Base-by-base conservation (phyloP, 2,797 vertebrate genomes). In the Macropodus opercularis region DNA sequence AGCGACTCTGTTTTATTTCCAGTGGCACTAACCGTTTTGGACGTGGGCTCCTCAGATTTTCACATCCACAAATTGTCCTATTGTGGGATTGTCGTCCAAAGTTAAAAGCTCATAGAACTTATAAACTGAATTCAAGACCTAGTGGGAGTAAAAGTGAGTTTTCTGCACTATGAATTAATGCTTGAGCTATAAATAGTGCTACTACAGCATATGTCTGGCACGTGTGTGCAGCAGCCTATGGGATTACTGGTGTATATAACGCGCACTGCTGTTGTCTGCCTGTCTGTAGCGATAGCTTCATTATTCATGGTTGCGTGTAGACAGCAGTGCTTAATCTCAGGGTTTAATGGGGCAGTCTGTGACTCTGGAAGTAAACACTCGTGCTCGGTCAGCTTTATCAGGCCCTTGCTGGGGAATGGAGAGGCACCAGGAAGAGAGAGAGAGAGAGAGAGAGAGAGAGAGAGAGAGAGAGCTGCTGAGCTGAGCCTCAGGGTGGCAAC, bases 301-400 rank as follows among this genome's bases (percentile, higher is more conserved):
- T 93, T 92, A 91, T 92, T 91, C 85, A 91, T 91, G 90, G 75
- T 91, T 87, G 90, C 86, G 87, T 92, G 91, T 91, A 90, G 91
- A 92, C 91, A 84, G 89, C 74, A 69, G 87, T 71, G 82, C 84
- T 90, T 92, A 92, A 92, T 91, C 91, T 91, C 85, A 53, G 42
- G 77, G 63, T 59, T 84, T 84, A 87, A 84, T 72, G 56, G 65
- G 74, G 46, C 57, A 42, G 76, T 75, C 70, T 75, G 79, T 72
- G 81, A 83, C 81, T 74, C 76, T 57, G 64, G 69, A 82, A 80
- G 56, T 83, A 76, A 85, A 85, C 9, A 72, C 79, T 67, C 24
- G 36, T 79, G 81, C 83, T 70, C 46, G 68, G 77, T 85, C 82
- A 85, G 78, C 83, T 77, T 77, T 79, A 73, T 77, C 77, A 80